Base-by-base conservation (phyloP, 2,888 invertebrate species). In the Panopea generosa region DNA sequence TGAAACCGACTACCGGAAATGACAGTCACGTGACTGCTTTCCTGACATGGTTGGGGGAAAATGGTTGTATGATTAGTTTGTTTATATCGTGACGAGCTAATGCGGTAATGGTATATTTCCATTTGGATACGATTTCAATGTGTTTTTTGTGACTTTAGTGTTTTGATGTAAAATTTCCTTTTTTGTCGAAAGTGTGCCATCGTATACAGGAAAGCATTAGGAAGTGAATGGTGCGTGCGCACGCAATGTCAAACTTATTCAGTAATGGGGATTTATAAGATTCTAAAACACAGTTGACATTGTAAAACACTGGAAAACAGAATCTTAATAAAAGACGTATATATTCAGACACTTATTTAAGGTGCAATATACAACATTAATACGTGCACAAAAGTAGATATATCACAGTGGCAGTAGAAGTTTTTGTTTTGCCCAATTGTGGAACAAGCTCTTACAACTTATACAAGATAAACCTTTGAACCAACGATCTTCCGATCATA, bases 1-100 rank as follows among this genome's bases (percentile, higher is more conserved):
- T 61, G 80, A 80, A 53, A 80, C 76, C 76, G 70, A 70, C 80
- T 33, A 70, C 80, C 80, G 80, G 79, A 79, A 75, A 79, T 79
- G 75, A 62, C 45, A 61, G 67, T 72, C 79, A 79, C 79, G 79
- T 79, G 79, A 76, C 68, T 52, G 33, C 45, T 62, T 72, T 73
- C 75, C 56, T 61, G 62, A 66, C 72, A 61, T 66, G 60, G 52
- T 63, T 72, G 45, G 60, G 65, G 38, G 62, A 73, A 76, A 73
- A 78, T 74, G 52, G 62, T 56, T 60, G 63, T 61, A 63, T 74
- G 78, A 78, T 74, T 66, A 60, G 78, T 78, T 33, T 49, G 40
- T 38, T 43, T 40, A 63, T 78, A 22, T 52, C 78, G 78, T 78
- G 78, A 62, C 70, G n/a, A 50, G 29, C 11, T 66, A 70, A 73